These are phyloP conservation scores for Sarcoramphus papa DNA, from an alignment of 2,797 vertebrate genomes.

Conservation along the genomic window DNA sequence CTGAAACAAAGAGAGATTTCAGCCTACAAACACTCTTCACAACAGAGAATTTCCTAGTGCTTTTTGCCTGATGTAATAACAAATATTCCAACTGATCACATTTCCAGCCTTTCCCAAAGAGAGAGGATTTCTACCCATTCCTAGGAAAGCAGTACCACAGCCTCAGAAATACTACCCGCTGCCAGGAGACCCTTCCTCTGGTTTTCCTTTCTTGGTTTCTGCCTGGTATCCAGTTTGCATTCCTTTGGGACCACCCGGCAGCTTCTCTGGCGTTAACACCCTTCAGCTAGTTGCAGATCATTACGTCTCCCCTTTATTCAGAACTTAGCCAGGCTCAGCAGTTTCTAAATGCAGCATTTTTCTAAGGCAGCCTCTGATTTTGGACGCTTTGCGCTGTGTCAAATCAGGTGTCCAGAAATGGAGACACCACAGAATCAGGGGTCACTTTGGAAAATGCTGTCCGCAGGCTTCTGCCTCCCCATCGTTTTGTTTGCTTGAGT, in stretches of 20 bases:
- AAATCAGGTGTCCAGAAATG: background rate
- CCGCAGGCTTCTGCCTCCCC: background rate
- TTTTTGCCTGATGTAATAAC: background rate
- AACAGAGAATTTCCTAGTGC: background rate
- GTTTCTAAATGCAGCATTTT: constrained; percentile 9
- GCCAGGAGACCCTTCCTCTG: background rate
- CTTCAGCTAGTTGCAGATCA: background rate
- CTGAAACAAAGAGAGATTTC: background rate
- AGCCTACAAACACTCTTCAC: background rate
- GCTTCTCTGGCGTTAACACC: background rate
- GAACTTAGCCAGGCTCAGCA: constrained; percentile 2
- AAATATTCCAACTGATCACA: too few species aligned
- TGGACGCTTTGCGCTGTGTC: background rate
- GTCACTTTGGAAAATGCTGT: background rate
- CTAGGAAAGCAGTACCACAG: background rate
- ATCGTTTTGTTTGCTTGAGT: background rate
- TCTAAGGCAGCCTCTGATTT: background rate
- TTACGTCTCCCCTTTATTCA: background rate
- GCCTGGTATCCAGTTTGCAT: background rate
- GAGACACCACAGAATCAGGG: background rate
- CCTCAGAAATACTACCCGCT: background rate
- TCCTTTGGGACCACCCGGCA: background rate
- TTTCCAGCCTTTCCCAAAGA: background rate
- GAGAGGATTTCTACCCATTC: background rate
- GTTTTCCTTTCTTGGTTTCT: background rate